phyloP scores from a whole-genome alignment of 1,140 invertebrate genomes.

The Cyphomyrmex costatus region DNA sequence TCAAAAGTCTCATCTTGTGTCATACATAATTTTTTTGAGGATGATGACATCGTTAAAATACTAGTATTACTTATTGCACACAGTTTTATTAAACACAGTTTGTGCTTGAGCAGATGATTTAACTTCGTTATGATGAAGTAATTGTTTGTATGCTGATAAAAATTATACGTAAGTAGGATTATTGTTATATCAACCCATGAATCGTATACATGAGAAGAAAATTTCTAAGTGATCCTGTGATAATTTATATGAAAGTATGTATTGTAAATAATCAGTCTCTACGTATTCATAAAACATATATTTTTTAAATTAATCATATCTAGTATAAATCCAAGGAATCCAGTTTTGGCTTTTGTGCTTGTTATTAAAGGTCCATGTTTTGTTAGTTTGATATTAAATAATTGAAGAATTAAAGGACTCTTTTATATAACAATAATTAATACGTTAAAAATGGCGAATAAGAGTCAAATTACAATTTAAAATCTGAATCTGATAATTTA shows the following conservation, averaged over 20 bases:
- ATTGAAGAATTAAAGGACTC: too few species aligned
- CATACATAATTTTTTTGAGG: neutral
- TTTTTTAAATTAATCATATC: neutral
- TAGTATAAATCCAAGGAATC: neutral
- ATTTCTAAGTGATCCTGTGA: neutral
- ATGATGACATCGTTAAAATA: neutral
- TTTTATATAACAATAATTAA: too few species aligned
- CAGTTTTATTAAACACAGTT: too few species aligned
- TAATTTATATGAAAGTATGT: neutral
- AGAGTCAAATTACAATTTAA: too few species aligned
- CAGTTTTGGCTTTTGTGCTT: neutral
- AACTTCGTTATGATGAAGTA: conserved; percentile 7
- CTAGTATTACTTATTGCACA: neutral
- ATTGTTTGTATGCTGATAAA: neutral
- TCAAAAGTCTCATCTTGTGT: neutral
- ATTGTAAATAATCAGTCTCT: neutral
- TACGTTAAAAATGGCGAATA: too few species aligned
- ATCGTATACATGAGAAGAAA: neutral
- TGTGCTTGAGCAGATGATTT: neutral
- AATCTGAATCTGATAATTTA: too few species aligned
- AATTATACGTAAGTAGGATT: conserved; percentile 1
- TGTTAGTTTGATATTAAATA: too few species aligned
- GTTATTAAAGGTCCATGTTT: too few species aligned
- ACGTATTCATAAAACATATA: neutral
- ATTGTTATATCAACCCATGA: neutral